phyloP scores from a whole-genome alignment of 2,888 invertebrate genomes.

The Torymus aiolomorphi region DNA sequence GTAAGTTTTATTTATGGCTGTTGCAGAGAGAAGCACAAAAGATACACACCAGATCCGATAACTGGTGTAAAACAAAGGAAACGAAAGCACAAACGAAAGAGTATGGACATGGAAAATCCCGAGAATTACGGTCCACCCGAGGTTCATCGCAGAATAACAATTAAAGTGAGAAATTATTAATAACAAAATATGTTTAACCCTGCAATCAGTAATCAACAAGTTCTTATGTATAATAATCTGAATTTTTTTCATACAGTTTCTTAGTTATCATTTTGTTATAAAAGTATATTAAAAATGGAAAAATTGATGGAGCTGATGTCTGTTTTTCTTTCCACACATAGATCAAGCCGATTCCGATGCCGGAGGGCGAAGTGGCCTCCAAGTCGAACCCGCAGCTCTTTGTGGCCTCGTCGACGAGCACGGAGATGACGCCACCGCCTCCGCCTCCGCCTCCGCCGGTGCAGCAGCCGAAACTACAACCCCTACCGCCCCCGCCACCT shows the following conservation, averaged over 20 bases:
- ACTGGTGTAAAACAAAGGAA: conserved; percentile 83
- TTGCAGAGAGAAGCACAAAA: conserved; percentile 83
- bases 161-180: conserved; percentile 79
- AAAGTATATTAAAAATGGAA: too few species aligned
- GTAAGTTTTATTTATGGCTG: conserved; percentile 11
- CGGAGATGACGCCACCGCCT: conserved; percentile 64
- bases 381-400: conserved; percentile 86
- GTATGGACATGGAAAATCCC: conserved; percentile 80
- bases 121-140: conserved; percentile 75
- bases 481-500: conserved; percentile 63
- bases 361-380: conserved; percentile 82
- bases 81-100: conserved; percentile 88
- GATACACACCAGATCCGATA: conserved; percentile 85
- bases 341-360: conserved; percentile 88
- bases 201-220: too few species aligned
- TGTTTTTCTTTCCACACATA: conserved; percentile 64
- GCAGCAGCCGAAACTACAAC: conserved; percentile 62
- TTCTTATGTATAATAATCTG: too few species aligned
- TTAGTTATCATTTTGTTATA: too few species aligned
- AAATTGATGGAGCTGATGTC: background rate
- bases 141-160: conserved; percentile 85
- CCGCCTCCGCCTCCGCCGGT: conserved; percentile 58
- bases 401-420: conserved; percentile 73
- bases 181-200: too few species aligned
- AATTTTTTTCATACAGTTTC: too few species aligned